These are phyloP conservation scores for Lypha dubia DNA, from an alignment of 2,888 invertebrate genomes.

Conservation along the genomic window DNA sequence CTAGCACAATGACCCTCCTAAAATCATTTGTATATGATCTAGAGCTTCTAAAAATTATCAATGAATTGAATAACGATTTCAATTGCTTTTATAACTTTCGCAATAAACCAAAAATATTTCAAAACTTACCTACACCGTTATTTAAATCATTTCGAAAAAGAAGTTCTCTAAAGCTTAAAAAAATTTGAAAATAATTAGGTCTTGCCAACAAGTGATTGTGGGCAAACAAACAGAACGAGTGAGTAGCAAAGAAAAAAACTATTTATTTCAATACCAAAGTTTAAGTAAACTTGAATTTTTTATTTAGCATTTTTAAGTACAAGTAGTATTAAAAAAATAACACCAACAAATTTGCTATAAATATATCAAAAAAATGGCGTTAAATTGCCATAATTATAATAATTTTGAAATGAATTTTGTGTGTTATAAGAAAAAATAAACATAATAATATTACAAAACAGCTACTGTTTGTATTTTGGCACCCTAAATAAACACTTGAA, in stretches of 20 bases:
- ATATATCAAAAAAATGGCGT: conserved; percentile 62
- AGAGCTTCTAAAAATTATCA: too few relatives aligned
- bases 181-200: conserved; percentile 38
- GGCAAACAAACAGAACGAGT: neutral
- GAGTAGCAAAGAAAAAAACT: conserved; percentile 21
- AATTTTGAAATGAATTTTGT: conserved; percentile 50
- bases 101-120: conserved; percentile 26
- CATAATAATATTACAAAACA: conserved; percentile 56
- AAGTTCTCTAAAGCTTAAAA: conserved; percentile 15
- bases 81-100: conserved; percentile 53
- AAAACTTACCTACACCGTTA: conserved; percentile 53
- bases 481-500: conserved; percentile 65
- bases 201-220: conserved; percentile 44
- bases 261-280: conserved; percentile 55
- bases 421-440: conserved; percentile 36
- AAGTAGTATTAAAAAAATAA: neutral
- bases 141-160: conserved; percentile 42
- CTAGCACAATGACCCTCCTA: neutral
- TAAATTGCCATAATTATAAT: conserved; percentile 72
- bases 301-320: neutral
- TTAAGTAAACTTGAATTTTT: conserved; percentile 58
- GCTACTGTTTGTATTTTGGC: conserved; percentile 70
- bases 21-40: too few relatives aligned
- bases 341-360: conserved; percentile 31
- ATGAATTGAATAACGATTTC: neutral